These are phyloP conservation scores for Eupelmus urozonus DNA, from an alignment of 2,888 invertebrate genomes.

Conservation along the genomic window DNA sequence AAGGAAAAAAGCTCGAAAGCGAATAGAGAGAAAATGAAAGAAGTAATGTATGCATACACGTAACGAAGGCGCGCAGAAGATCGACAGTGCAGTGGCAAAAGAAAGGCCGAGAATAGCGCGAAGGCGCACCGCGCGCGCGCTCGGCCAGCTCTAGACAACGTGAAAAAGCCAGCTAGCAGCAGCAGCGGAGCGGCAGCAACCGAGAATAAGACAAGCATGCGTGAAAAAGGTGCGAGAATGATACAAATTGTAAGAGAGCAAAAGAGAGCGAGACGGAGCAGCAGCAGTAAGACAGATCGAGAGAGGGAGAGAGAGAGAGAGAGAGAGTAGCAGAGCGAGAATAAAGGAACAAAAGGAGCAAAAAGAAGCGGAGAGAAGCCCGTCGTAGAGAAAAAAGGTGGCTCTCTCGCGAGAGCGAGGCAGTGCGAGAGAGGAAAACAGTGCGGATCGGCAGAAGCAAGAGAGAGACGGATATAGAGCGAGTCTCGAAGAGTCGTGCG, in stretches of 20 bases:
- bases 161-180: slow-evolving; percentile 16
- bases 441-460: background rate
- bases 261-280: slow-evolving; percentile 34
- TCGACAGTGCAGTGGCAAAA: slow-evolving; percentile 31
- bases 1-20: background rate
- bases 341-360: slow-evolving; percentile 24
- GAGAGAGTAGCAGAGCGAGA: slow-evolving; percentile 20
- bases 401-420: slow-evolving; percentile 13
- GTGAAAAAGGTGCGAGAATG: slow-evolving; percentile 58
- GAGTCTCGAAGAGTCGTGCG: slow-evolving; percentile 31
- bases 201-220: slow-evolving; percentile 48
- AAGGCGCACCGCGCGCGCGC: background rate
- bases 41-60: background rate
- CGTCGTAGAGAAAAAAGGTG: background rate
- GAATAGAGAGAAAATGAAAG: slow-evolving; percentile 2
- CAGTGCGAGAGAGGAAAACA: slow-evolving; percentile 1
- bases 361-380: background rate
- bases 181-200: slow-evolving; percentile 5
- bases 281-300: slow-evolving; percentile 29
- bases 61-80: slow-evolving; percentile 18
- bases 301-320: slow-evolving; percentile 14
- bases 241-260: slow-evolving; percentile 59
- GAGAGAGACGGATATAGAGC: slow-evolving; percentile 2
- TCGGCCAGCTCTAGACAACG: background rate
- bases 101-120: background rate